Evolutionary conservation across 2,797 vertebrate species (phyloP), one percentile per base, ranked within the genome.

Genomic region (Alcedo quadribrachys): DNA sequence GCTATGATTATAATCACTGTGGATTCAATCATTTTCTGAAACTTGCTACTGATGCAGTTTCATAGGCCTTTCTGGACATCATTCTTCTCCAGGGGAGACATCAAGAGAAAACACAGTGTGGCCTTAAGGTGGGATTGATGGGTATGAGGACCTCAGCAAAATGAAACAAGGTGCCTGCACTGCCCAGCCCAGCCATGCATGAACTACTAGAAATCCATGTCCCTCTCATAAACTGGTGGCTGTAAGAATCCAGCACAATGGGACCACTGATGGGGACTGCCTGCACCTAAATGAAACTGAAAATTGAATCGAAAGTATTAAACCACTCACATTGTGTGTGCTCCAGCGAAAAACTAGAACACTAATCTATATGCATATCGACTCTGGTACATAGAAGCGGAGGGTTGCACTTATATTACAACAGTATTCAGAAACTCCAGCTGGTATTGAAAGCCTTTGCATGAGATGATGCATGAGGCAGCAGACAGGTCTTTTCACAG

Each of bases 11-110:
- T 67, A 75, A 81, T 90, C 88, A 15, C 84, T 20, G 84, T 35
- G 60, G 80, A 79, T 88, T 94, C 89, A 89, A n/a, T 81, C 87
- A 90, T 67, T 93, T 90, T 33, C 79, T 74, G 84, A 42, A 33
- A 51, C 71, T 70, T 86, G 89, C 82, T 91, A 5, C 57, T 46
- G 63, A 45, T 76, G 90, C 83, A 50, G 33, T 63, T 85, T 88
- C 10, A 4, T 30, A 77, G 84, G 42, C 40, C 77, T 73, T 88
- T 43, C 82, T 46, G 28, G 30, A 12, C 32, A 51, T 73, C 35
- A 46, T 80, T 85, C 86, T 84, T 66, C 65, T 74, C 66, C 9
- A 4, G 4, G n/a, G 61, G 83, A 88, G 60, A 83, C 35, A 70
- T 81, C 17, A 27, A 74, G 51, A 51, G 75, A 25, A 51, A 71